A percentile compares a stretch with the other conserved stretches of the same genome.
These are phyloP conservation scores for Ceyx erithaca DNA, from an alignment of 2,797 vertebrate genomes.

Conservation along the genomic window DNA sequence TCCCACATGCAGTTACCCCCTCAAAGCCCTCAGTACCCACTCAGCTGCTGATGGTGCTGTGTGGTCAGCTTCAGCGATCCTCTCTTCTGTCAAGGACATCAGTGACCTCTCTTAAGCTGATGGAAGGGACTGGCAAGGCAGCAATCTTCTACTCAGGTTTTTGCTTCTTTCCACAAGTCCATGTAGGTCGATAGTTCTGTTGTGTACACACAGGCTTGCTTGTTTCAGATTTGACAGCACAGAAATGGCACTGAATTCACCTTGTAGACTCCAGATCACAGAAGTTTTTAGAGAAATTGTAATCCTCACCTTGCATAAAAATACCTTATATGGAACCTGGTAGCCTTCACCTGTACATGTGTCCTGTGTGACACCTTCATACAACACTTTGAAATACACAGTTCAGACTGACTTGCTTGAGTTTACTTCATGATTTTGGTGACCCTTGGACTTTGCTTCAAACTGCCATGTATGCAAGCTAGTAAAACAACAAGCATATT, in stretches of 20 bases:
- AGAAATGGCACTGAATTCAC: neutral
- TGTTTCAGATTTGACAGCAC: neutral
- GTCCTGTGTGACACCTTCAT: neutral
- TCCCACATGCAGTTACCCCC: neutral
- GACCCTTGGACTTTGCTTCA: slow-evolving; percentile 71
- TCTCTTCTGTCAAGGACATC: neutral
- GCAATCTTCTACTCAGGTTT: neutral
- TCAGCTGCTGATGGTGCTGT: neutral
- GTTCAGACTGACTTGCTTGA: neutral
- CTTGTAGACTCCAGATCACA: neutral
- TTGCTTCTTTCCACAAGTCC: neutral
- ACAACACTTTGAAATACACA: neutral
- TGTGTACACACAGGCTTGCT: neutral
- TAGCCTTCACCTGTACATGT: neutral
- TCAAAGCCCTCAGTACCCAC: slow-evolving; percentile 23
- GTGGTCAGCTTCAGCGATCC: neutral
- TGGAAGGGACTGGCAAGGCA: neutral
- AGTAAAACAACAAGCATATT: slow-evolving; percentile 49
- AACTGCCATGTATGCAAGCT: slow-evolving; percentile 48
- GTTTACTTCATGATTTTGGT: slow-evolving; percentile 26
- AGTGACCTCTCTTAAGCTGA: neutral
- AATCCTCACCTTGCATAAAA: neutral
- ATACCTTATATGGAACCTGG: neutral
- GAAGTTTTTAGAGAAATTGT: neutral
- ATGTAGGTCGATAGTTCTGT: neutral